Base-by-base conservation (phyloP, 2,888 invertebrate species). In the Acleris sparsana region DNA sequence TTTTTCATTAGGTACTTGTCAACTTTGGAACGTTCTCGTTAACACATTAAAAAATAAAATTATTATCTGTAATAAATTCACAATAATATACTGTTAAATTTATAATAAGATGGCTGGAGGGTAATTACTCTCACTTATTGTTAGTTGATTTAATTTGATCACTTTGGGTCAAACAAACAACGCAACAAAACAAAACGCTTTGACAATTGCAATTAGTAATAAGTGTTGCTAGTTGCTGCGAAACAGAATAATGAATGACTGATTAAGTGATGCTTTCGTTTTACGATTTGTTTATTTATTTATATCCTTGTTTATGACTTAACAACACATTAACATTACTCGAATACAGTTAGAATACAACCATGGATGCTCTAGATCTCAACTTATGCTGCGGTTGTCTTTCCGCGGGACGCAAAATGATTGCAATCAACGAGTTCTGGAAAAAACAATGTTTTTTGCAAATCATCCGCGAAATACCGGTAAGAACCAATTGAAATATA, bases 371-470 rank as follows among this genome's bases (percentile, higher is more conserved):
- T 11, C 20, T 70, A 60, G 59, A 72, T 5, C 72, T 33, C 60
- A 72, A 51, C 69, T 58, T 80, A 13, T 89, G 89, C 53, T 78
- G 79, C 67, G 87, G 85, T 2, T 91, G 90, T 62, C 75, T 91
- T 1, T 78, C 79, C 67, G 68, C 70, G 0, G 85, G 75, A 4
- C 79, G 89, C 9, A 86, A 83, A 84, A 82, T 88, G 79, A 65
- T 73, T 17, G 53, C 69, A 13, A 57, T 89, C 5, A 71, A 79
- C 0, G 78, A 84, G 33, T 72, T 61, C 57, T 72, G 65, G 56
- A 74, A 76, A 53, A 80, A 78, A 58, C 78, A 83, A 62, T 82
- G 79, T 76, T 89, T 86, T 78, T 63, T 75, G 17, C 75, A 84
- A 76, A 84, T 90, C 56, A 73, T 88, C 7, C 77, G 70, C 52